Evolutionary conservation across 2,797 vertebrate species (phyloP).

Genomic region (Paramormyrops hopkinsi): DNA sequence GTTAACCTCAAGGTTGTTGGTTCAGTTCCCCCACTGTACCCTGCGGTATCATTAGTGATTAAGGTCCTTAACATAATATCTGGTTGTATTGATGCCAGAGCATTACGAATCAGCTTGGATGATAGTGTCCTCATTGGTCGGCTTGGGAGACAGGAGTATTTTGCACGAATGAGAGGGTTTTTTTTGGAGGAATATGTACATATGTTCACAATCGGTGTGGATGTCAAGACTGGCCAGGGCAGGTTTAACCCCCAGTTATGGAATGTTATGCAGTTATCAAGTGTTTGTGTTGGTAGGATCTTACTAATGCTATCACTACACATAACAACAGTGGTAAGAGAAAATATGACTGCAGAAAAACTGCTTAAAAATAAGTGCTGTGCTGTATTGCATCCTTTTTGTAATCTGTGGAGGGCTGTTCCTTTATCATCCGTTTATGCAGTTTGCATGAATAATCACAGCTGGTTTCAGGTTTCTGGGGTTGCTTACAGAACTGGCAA

Average conservation of each 20-base stretch:
- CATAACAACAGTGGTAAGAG: background rate
- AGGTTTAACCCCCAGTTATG: background rate
- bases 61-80: background rate
- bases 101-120: background rate
- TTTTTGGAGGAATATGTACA: background rate
- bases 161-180: background rate
- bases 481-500: background rate
- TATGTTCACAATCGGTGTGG: background rate
- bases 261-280: background rate
- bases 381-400: background rate
- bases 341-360: background rate
- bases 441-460: background rate
- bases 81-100: background rate
- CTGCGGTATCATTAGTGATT: background rate
- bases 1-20: background rate
- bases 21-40: background rate
- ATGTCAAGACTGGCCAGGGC: background rate
- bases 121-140: background rate
- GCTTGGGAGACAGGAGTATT: background rate
- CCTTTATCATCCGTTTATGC: background rate
- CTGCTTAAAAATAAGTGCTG: background rate
- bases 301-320: background rate
- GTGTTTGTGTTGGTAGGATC: background rate
- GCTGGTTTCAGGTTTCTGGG: background rate
- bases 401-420: background rate